Base-by-base conservation (phyloP, 2,888 invertebrate species). In the Eurytoma adleriae region DNA sequence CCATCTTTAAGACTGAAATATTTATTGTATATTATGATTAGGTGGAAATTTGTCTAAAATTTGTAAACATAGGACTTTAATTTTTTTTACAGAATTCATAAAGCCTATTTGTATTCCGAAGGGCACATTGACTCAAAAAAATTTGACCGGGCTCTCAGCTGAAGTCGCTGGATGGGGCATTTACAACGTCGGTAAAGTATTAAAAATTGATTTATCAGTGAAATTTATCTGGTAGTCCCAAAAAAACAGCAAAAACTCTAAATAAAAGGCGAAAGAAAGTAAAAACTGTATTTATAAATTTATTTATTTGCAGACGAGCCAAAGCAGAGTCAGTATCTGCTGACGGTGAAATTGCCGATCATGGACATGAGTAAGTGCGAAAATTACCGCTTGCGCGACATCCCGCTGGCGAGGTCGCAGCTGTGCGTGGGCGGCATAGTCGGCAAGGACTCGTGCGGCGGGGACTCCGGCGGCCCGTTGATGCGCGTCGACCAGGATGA, bases 401-500 rank as follows among this genome's bases (percentile, higher is more conserved):
- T 30, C 5, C 54, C 57, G 2, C 16, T 30, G 16, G 64, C 52
- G 84, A 83, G 87, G 81, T 10, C 86, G 0, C 92, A 93, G 84
- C 89, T 93, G 84, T 93, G 93, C 85, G 93, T 93, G 0, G 94
- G 94, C 13, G 93, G 93, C 40, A 90, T 91, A 67, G 84, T 88
- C 0, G 93, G 93, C 73, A 91, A 92, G 78, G 94, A 94, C 84
- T 92, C 94, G 0, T 94, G 94, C 82, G 57, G 92, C 0, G 94
- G 94, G 0, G 94, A 94, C 85, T 93, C 93, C 0, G 94, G 94
- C 5, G 94, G 94, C 5, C 94, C 94, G 0, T 83, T 92, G 4
- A 89, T 91, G 88, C 87, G 88, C 68, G 87, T 30, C 88, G 91
- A 92, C 3, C 13, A n/a, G 0, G 91, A 92, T 61, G 90, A 40